Evolutionary conservation across 2,113 vertebrate genomes (phyloP).

Genomic region (Sorex fumeus): DNA sequence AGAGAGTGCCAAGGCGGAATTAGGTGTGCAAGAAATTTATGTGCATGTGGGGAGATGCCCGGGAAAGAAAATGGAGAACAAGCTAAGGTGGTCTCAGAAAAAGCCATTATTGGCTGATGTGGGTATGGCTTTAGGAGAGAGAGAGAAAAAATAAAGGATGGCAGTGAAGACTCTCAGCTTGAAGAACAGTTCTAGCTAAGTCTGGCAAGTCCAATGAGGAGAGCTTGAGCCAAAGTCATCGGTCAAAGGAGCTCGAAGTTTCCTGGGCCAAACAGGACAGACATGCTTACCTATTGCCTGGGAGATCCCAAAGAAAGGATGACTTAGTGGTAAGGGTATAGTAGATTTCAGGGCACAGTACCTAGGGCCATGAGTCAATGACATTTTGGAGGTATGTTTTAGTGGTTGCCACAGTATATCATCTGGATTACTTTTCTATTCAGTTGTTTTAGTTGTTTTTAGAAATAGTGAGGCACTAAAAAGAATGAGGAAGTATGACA

Average conservation of each 20-base stretch:
- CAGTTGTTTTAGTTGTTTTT: conserved; percentile 33
- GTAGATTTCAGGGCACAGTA: neutral
- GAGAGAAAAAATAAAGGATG: neutral
- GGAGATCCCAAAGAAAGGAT: neutral
- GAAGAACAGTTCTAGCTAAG: neutral
- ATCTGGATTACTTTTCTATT: neutral
- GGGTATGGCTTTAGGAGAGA: neutral
- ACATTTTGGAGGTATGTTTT: neutral
- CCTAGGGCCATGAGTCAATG: neutral
- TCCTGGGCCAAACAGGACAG: no score
- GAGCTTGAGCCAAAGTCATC: neutral
- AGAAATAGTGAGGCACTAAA: neutral
- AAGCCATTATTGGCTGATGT: neutral
- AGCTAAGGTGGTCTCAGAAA: neutral
- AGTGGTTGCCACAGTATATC: neutral
- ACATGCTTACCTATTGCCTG: no score
- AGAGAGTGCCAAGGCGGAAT: neutral
- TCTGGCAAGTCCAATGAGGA: neutral
- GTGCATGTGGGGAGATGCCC: neutral
- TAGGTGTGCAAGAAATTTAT: neutral
- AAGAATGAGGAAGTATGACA: neutral
- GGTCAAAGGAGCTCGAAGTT: neutral
- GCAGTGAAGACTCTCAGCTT: neutral
- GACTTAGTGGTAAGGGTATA: neutral
- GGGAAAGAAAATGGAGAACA: neutral